Evolutionary conservation across 1,140 invertebrate species (phyloP).

Genomic region (Drosophila athabasca): DNA sequence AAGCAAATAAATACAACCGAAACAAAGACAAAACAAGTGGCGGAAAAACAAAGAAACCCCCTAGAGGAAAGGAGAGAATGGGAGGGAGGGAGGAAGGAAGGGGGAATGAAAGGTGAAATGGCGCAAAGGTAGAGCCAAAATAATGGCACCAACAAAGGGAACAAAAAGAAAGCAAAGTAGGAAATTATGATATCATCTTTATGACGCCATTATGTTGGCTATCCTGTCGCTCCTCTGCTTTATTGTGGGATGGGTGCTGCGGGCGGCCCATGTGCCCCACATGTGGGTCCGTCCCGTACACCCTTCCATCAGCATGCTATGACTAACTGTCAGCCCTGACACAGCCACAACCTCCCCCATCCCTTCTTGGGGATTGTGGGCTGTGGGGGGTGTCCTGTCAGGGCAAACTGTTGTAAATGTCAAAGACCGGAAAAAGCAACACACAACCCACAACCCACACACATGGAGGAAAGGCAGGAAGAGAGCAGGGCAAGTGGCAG

Average conservation of each 20-base stretch:
- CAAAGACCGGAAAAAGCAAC: slow-evolving; percentile 71
- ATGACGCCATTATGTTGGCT: slow-evolving; percentile 76
- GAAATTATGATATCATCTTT: slow-evolving; percentile 81
- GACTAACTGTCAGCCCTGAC: slow-evolving; percentile 55
- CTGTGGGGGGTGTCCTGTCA: slow-evolving; percentile 20
- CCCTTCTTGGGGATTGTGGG: background rate
- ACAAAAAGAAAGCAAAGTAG: slow-evolving; percentile 69
- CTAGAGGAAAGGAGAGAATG: background rate
- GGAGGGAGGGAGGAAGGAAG: slow-evolving; percentile 3
- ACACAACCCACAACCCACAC: slow-evolving; percentile 30
- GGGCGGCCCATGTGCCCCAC: background rate
- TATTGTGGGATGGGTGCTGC: background rate
- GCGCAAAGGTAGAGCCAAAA: slow-evolving; percentile 33
- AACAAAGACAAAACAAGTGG: slow-evolving; percentile 1
- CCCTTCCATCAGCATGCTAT: slow-evolving; percentile 60
- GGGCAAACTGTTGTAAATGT: slow-evolving; percentile 74
- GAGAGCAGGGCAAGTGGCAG: background rate
- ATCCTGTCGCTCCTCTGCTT: slow-evolving; percentile 21
- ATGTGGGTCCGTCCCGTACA: slow-evolving; percentile 14
- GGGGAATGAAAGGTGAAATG: background rate
- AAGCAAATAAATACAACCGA: slow-evolving; percentile 11
- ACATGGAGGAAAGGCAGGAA: background rate
- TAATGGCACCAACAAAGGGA: slow-evolving; percentile 27
- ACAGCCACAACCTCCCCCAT: background rate
- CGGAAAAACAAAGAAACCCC: background rate